phyloP scores from a whole-genome alignment of 2,113 vertebrate genomes.

The Cololabis saira region DNA sequence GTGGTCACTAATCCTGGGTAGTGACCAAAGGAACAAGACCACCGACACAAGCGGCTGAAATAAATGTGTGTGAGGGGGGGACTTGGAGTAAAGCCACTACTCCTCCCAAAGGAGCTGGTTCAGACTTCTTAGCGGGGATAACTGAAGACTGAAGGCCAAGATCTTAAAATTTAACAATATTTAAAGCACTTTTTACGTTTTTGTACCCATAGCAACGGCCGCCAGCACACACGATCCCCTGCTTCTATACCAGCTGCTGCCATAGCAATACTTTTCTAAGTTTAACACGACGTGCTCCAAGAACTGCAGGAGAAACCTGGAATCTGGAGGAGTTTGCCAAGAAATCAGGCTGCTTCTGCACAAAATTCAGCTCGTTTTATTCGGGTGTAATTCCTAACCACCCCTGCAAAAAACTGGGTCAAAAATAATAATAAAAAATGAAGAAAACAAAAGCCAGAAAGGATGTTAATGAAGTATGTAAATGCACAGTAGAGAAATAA shows the following conservation, averaged over 20 bases:
- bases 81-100: no score
- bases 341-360: constrained; percentile 10
- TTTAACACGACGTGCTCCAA: constrained; percentile 5
- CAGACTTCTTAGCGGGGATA: no score
- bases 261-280: constrained; percentile 6
- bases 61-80: no score
- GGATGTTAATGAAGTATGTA: constrained; percentile 8
- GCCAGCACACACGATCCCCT: background rate
- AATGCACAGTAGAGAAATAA: background rate
- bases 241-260: background rate
- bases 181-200: background rate
- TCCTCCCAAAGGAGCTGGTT: no score
- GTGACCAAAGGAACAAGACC: no score
- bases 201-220: background rate
- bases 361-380: background rate
- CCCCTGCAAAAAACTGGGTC: background rate
- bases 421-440: no score
- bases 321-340: background rate
- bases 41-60: no score
- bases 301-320: constrained; percentile 15
- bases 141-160: no score
- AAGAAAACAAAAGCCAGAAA: background rate
- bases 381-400: constrained; percentile 10
- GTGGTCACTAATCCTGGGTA: no score
- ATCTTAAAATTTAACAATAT: no score